A percentile compares a stretch with the other conserved stretches of the same genome.
Conservation (phyloP, 2,797 vertebrate species). For the Dallia pectoralis region DNA sequence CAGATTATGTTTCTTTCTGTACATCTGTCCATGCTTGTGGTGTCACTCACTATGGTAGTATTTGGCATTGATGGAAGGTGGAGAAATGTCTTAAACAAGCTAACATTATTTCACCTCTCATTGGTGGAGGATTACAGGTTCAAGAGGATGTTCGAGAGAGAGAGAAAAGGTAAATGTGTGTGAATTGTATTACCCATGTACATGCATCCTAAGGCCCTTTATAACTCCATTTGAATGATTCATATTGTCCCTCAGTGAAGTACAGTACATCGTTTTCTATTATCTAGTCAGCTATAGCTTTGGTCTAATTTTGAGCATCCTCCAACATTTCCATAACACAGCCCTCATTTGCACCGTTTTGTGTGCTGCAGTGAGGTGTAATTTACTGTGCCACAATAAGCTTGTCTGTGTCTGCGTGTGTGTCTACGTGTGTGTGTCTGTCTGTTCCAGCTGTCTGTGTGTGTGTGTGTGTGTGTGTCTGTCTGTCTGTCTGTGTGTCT, state of each 20-base stretch:
- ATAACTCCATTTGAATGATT: constrained; percentile 35
- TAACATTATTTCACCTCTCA: constrained; percentile 13
- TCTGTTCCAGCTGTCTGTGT: background rate
- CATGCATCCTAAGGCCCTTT: constrained; percentile 30
- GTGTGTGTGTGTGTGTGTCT: background rate
- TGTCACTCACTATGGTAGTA: background rate
- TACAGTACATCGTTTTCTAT: constrained; percentile 37
- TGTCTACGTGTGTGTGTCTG: background rate
- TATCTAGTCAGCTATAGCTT: constrained; percentile 46
- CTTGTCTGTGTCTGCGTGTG: too few relatives aligned
- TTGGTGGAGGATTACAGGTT: constrained; percentile 26
- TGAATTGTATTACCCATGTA: too few relatives aligned
- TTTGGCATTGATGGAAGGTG: background rate
- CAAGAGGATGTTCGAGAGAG: constrained; percentile 20
- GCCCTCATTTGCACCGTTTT: constrained; percentile 28
- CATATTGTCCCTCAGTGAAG: constrained; percentile 20
- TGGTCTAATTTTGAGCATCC: constrained; percentile 27
- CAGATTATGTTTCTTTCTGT: constrained; percentile 16
- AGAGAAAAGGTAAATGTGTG: constrained; percentile 13
- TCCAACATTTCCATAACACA: constrained; percentile 28
- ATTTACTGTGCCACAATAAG: background rate
- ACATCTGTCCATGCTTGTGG: background rate
- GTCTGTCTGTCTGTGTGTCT: constrained; percentile 19
- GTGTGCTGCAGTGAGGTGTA: constrained; percentile 16
- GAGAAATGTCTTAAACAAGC: background rate